Evolutionary conservation across 2,113 vertebrate species (phyloP).

Genomic region (Trachemys scripta): DNA sequence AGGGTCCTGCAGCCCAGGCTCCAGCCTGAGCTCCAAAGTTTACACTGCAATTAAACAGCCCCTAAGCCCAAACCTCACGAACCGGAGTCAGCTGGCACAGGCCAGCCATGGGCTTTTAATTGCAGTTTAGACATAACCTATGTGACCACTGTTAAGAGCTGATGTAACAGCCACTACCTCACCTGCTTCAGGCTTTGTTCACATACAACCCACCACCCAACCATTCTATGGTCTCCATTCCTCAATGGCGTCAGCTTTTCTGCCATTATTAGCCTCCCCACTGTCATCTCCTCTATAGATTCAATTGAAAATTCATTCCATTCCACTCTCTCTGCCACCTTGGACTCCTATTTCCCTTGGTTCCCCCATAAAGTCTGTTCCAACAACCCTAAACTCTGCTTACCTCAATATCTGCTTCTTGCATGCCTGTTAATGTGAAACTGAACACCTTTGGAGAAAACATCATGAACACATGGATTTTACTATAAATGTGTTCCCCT

Average conservation of each 20-base stretch:
- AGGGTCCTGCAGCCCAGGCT: neutral
- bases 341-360: neutral
- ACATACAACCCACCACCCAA: too few relatives aligned
- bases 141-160: neutral
- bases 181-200: neutral
- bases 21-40: neutral
- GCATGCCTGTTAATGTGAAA: neutral
- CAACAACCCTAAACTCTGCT: too few relatives aligned
- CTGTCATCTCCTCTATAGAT: too few relatives aligned
- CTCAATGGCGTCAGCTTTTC: too few relatives aligned
- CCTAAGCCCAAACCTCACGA: neutral
- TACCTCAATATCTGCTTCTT: too few relatives aligned
- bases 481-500: neutral
- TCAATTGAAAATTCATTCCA: too few relatives aligned
- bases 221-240: too few relatives aligned
- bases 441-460: neutral
- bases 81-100: neutral
- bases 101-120: neutral
- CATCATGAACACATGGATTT: neutral
- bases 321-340: neutral
- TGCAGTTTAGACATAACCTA: neutral
- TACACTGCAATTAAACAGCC: neutral
- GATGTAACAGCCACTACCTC: neutral
- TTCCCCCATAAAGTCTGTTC: too few relatives aligned
- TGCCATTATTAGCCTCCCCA: too few relatives aligned